phyloP scores from a whole-genome alignment of 2,797 vertebrate species.

The Pteropus rufus region DNA sequence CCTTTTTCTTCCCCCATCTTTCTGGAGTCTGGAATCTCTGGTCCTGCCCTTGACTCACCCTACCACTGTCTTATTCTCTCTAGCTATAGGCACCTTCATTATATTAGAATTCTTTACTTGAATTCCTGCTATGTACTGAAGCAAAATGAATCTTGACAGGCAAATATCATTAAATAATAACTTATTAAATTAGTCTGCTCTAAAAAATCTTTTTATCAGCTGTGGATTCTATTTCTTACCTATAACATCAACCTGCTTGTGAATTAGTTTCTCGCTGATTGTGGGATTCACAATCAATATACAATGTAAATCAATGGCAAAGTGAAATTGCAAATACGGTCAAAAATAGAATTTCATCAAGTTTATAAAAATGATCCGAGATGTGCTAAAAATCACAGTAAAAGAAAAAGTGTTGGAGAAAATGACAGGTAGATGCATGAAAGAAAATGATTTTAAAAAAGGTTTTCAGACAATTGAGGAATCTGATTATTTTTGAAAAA shows the following conservation, averaged over 20 bases:
- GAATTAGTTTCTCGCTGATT: neutral
- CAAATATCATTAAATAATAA: neutral
- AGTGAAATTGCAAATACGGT: neutral
- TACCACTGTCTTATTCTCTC: neutral
- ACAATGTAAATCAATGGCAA: neutral
- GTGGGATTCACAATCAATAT: neutral
- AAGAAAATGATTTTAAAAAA: neutral
- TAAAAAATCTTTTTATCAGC: neutral
- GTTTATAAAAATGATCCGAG: neutral
- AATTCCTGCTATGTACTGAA: neutral
- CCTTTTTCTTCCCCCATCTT: neutral
- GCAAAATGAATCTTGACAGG: neutral
- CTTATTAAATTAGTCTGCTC: neutral
- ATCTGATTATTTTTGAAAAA: neutral
- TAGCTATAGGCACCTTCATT: neutral
- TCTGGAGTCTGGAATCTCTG: neutral
- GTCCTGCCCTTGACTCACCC: neutral
- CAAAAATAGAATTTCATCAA: neutral
- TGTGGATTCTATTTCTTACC: neutral
- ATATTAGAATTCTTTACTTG: neutral
- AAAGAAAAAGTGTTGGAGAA: neutral
- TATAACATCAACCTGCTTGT: neutral
- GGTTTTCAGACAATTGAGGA: neutral
- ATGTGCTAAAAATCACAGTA: neutral
- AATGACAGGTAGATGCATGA: neutral